These are phyloP conservation scores for Chaetophractus vellerosus DNA, from an alignment of 2,797 vertebrate species.

Conservation along the genomic window DNA sequence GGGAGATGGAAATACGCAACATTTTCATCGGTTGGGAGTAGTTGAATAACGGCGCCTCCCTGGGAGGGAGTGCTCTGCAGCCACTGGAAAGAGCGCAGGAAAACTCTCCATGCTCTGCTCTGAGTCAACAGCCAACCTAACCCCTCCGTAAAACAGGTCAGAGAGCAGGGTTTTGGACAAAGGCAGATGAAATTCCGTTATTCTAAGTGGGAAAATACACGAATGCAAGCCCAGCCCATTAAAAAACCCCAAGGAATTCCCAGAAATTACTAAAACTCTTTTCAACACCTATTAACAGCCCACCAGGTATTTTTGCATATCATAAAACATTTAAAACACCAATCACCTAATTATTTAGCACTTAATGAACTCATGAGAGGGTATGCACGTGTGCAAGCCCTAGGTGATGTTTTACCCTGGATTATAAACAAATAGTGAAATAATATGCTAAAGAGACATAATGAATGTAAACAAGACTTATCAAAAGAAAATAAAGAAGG, in stretches of 20 bases:
- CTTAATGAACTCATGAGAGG: background rate
- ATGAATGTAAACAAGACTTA: background rate
- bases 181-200: background rate
- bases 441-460: background rate
- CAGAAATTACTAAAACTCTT: constrained; percentile 38
- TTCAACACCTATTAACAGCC: background rate
- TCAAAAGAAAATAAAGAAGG: background rate
- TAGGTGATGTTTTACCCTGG: background rate
- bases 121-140: background rate
- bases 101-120: rapidly evolving
- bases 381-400: background rate
- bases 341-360: constrained; percentile 26
- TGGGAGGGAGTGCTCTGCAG: background rate
- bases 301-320: background rate
- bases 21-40: background rate
- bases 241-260: background rate
- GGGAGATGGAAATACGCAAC: background rate
- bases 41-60: background rate
- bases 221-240: background rate
- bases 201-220: background rate
- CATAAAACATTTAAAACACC: constrained; percentile 23
- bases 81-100: background rate
- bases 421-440: constrained; percentile 20
- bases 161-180: background rate
- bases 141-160: background rate